Evolutionary conservation across 2,113 vertebrate genomes (phyloP).

Genomic region (Calyptomena viridis): DNA sequence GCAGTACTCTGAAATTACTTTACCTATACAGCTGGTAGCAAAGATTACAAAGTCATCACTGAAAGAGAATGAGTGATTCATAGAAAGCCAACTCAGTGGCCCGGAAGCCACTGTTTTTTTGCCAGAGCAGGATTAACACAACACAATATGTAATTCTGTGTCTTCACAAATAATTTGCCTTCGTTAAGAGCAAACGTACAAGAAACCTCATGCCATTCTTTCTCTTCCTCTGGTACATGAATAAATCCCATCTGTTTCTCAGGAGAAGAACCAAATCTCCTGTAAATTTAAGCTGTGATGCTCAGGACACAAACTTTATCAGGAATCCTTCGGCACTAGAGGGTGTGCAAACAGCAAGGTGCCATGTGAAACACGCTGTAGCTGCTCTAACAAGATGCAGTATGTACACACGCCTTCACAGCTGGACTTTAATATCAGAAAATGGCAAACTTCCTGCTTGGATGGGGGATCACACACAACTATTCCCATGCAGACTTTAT

Average conservation of each 20-base stretch:
- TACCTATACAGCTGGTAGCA: not conserved
- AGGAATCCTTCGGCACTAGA: not conserved
- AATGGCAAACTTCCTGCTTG: not conserved
- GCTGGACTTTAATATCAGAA: not conserved
- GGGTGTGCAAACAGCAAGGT: not conserved
- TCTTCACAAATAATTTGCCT: not conserved
- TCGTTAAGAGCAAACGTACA: not conserved
- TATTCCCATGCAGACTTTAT: not conserved
- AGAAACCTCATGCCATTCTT: not conserved
- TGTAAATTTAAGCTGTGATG: not conserved
- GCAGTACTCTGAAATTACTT: not conserved
- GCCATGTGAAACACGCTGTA: accelerated
- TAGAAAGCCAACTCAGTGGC: not conserved
- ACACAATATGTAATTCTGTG: not conserved
- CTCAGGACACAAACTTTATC: not conserved
- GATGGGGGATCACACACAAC: not conserved
- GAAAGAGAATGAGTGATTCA: not conserved
- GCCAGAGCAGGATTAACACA: not conserved
- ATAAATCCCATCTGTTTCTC: not conserved
- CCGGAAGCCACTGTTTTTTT: not conserved
- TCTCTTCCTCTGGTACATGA: not conserved
- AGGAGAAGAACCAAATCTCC: not conserved
- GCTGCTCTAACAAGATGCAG: not conserved
- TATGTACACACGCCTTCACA: not conserved
- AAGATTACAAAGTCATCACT: not conserved